Percentiles rank a stretch among this genome's conserved stretches.
These are phyloP conservation scores for Nemurella pictetii DNA, from an alignment of 2,888 invertebrate species.

Conservation along the genomic window DNA sequence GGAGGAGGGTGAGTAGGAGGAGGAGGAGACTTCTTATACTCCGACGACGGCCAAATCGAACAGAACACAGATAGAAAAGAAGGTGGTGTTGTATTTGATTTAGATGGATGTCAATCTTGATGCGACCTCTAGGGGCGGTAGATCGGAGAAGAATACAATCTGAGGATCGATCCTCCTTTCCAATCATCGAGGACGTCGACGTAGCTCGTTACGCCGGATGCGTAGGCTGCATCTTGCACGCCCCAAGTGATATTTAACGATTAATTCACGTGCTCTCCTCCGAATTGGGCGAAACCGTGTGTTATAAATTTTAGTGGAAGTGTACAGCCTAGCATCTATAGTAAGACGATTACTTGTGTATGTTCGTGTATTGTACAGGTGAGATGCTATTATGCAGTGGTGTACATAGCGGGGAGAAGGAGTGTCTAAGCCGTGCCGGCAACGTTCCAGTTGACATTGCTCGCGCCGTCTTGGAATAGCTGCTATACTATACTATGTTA, in stretches of 20 bases:
- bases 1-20: background rate
- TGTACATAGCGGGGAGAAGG: background rate
- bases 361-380: background rate
- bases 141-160: constrained; percentile 28
- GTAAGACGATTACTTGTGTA: too few species aligned
- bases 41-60: constrained; percentile 27
- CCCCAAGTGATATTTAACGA: background rate
- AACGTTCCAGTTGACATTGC: background rate
- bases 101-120: constrained; percentile 31
- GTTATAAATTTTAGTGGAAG: background rate
- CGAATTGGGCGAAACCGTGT: background rate
- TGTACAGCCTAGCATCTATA: background rate
- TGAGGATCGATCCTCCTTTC: constrained; percentile 11
- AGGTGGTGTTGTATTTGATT: constrained; percentile 32
- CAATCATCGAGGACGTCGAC: constrained; percentile 19
- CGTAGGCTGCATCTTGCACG: background rate
- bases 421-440: background rate
- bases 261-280: background rate
- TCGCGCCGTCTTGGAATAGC: too few species aligned
- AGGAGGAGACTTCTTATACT: background rate
- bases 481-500: too few species aligned
- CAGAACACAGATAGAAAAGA: constrained; percentile 32
- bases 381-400: background rate
- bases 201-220: background rate
- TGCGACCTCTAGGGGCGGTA: constrained; percentile 18